These are phyloP conservation scores for Trichoplax adhaerens DNA, from an alignment of 37 sponge, comb jelly and placozoan genomes.

Conservation along the genomic window DNA sequence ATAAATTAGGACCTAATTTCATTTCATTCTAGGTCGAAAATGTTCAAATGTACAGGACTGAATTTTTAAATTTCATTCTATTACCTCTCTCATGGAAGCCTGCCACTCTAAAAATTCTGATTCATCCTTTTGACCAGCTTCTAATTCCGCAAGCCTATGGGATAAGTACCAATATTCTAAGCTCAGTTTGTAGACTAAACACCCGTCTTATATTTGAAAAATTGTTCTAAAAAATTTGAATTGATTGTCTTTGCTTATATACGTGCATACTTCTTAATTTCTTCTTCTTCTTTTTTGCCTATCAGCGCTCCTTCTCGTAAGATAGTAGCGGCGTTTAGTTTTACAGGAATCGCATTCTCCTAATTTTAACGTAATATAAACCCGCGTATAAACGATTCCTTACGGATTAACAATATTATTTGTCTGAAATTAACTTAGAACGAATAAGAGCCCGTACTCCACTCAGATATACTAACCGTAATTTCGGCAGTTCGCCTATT, in stretches of 20 bases:
- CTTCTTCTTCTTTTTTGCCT: slow-evolving; percentile 52
- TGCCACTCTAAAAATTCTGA: slow-evolving; percentile 60
- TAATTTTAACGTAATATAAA: slow-evolving; percentile 4
- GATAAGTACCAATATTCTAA: not conserved
- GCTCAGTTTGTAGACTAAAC: too few species aligned
- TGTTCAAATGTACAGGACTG: too few species aligned
- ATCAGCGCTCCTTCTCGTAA: slow-evolving; percentile 83
- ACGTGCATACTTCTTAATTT: slow-evolving; percentile 43
- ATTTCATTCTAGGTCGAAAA: too few species aligned
- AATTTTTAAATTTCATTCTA: not conserved
- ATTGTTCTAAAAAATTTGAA: not conserved
- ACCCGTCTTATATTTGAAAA: too few species aligned
- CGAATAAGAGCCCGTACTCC: slow-evolving; percentile 8
- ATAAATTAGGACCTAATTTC: too few species aligned
- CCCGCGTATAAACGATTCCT: too few species aligned
- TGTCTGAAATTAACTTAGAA: too few species aligned
- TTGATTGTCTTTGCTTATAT: slow-evolving; percentile 12
- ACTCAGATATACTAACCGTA: slow-evolving; percentile 4
- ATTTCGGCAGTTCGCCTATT: too few species aligned
- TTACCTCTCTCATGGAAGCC: slow-evolving; percentile 59
- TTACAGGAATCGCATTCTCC: slow-evolving; percentile 46
- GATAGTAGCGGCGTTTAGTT: slow-evolving; percentile 86
- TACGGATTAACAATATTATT: too few species aligned
- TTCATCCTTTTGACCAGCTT: slow-evolving; percentile 66
- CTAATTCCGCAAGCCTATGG: slow-evolving; percentile 43